A percentile compares a stretch with the other conserved stretches of the same genome.
phyloP scores from a whole-genome alignment of 92 coral and sea anemone genomes.

The Bergia puertoricense region DNA sequence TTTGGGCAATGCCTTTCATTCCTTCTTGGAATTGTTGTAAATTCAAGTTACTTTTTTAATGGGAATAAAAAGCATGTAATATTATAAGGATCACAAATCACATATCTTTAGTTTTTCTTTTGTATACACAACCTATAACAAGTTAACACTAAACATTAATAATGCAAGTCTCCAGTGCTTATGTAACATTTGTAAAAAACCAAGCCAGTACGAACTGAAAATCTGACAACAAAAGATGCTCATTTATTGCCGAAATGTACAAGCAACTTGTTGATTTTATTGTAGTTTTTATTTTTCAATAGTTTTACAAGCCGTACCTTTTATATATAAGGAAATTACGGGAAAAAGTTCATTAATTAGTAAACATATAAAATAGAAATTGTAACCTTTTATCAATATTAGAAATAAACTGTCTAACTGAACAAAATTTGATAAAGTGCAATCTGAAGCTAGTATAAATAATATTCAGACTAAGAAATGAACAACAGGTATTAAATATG shows the following conservation, averaged over 20 bases:
- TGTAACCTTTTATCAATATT: neutral
- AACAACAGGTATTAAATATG: neutral
- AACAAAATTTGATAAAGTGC: neutral
- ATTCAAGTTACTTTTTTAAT: too few species aligned
- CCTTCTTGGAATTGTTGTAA: too few species aligned
- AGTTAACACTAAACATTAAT: neutral
- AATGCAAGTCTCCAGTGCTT: neutral
- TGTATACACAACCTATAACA: neutral
- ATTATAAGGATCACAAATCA: too few species aligned
- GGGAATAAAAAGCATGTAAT: neutral
- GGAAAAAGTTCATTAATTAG: neutral
- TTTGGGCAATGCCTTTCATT: too few species aligned
- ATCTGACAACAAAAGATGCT: too few species aligned
- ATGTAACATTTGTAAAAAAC: too few species aligned
- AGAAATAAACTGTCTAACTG: neutral
- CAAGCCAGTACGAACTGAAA: neutral
- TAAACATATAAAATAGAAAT: constrained; percentile 5
- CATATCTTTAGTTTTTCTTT: too few species aligned
- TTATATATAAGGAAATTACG: neutral
- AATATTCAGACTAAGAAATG: neutral
- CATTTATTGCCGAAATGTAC: constrained; percentile 6
- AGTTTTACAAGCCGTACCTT: neutral
- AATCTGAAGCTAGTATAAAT: neutral
- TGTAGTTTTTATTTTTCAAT: neutral
- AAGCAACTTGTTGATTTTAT: constrained; percentile 30